Percentiles rank a stretch among this genome's conserved stretches.
phyloP scores from a whole-genome alignment of 2,113 vertebrate genomes.

The Myxocyprinus asiaticus region DNA sequence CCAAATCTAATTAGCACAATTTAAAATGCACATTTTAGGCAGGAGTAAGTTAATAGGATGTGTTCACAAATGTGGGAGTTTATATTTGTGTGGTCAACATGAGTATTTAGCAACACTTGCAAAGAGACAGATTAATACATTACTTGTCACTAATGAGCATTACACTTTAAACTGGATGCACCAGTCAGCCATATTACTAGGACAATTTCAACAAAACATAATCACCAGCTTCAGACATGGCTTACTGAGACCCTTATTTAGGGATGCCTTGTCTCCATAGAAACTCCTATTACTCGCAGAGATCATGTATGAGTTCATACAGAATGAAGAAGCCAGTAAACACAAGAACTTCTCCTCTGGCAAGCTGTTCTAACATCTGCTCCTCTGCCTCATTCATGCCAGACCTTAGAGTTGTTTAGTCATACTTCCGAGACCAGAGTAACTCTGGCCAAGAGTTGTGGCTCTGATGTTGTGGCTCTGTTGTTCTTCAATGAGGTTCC shows the following conservation, averaged over 20 bases:
- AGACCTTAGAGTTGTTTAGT: not conserved
- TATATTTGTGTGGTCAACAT: not conserved
- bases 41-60: not conserved
- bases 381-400: not conserved
- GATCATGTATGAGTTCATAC: slow-evolving; percentile 6
- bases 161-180: not conserved
- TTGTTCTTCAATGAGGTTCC: not conserved
- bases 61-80: slow-evolving; percentile 12
- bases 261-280: not conserved
- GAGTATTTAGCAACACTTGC: not conserved
- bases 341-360: not conserved
- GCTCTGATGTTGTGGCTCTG: not conserved
- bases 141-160: not conserved
- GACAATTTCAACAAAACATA: slow-evolving; percentile 15
- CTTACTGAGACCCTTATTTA: not conserved
- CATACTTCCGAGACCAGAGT: not conserved
- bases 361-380: not conserved
- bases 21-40: slow-evolving; percentile 18
- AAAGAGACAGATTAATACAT: not conserved
- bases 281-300: slow-evolving; percentile 11
- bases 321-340: slow-evolving; percentile 1
- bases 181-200: not conserved
- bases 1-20: slow-evolving; percentile 40
- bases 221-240: slow-evolving; percentile 42
- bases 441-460: not conserved